Evolutionary conservation across 2,113 vertebrate species (phyloP), one percentile per base, ranked within the genome.

Genomic region (Pongo abelii): DNA sequence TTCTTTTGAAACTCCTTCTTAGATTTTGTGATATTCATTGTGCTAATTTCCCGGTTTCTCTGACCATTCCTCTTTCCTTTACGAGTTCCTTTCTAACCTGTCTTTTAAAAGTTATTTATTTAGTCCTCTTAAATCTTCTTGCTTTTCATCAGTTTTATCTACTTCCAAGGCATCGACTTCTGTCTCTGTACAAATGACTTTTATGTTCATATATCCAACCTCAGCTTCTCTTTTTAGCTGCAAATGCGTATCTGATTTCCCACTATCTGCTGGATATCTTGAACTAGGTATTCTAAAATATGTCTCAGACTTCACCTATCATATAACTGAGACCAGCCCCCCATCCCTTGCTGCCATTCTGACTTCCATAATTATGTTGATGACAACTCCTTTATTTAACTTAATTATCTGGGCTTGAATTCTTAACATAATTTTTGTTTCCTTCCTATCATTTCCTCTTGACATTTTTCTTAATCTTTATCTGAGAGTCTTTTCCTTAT

Each of bases 21-120:
- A 72, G 67, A 35, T 61, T 89, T 84, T 78, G 23, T 81, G 50
- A 32, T 43, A 32, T 61, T 84, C 25, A 25, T 43, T 55, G 32
- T 78, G 14, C n/a, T 69, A 10, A 32, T 83, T 70, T 74, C 72
- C 46, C 48, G 75, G 38, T 94, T 96, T 78, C 32, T 87, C 7
- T 90, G 87, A 89, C 16, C 35, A 27, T 78, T 86, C 48, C 5
- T 81, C 52, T 72, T 89, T 84, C 23, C 14, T 88, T 50, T 72
- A 10, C 4, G 74, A 27, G 0, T 46, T 84, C 46, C 23, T 84
- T 5, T 80, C 48, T 35, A 46, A 35, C 27, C 8, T 84, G 25
- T 80, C 52, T 97, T 89, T 86, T 40, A 93, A 17, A 97, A 64
- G 9, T 72, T 75, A n/a, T 85, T 94, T 40, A 30, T 67, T 86